Conservation (phyloP, 2,113 vertebrate species). For the Passer montanus region DNA sequence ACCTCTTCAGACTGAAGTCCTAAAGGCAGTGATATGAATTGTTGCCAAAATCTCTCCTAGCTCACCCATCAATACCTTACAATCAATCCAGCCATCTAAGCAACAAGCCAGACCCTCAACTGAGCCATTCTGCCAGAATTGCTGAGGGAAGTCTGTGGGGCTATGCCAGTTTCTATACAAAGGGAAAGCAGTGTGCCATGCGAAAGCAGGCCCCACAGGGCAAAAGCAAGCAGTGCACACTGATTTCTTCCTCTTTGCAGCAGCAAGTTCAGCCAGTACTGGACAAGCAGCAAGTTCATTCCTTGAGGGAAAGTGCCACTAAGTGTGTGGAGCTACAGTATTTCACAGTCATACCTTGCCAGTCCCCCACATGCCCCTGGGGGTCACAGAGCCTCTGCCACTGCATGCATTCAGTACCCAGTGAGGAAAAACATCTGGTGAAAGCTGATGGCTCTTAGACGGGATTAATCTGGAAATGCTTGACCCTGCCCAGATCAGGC, state of each 20-base stretch:
- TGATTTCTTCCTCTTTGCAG: neutral
- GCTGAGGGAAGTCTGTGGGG: neutral
- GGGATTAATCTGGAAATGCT: neutral
- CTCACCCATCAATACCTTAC: neutral
- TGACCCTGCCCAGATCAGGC: neutral
- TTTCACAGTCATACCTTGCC: neutral
- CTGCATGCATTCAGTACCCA: neutral
- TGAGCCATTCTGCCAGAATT: neutral
- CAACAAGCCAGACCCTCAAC: neutral
- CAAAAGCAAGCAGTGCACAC: neutral
- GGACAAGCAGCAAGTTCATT: neutral
- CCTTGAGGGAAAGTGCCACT: neutral
- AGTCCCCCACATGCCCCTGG: neutral
- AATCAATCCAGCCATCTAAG: neutral
- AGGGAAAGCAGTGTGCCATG: neutral
- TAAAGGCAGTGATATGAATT: neutral
- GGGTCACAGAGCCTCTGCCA: neutral
- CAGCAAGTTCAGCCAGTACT: neutral
- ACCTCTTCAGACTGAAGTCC: neutral
- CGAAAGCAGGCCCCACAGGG: neutral
- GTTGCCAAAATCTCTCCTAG: neutral
- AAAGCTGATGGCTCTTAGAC: neutral
- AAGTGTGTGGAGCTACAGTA: neutral
- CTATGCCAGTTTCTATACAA: neutral
- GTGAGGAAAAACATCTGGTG: rapidly evolving